Evolutionary conservation across 2,113 vertebrate species (phyloP).

Genomic region (Anhinga rufa): DNA sequence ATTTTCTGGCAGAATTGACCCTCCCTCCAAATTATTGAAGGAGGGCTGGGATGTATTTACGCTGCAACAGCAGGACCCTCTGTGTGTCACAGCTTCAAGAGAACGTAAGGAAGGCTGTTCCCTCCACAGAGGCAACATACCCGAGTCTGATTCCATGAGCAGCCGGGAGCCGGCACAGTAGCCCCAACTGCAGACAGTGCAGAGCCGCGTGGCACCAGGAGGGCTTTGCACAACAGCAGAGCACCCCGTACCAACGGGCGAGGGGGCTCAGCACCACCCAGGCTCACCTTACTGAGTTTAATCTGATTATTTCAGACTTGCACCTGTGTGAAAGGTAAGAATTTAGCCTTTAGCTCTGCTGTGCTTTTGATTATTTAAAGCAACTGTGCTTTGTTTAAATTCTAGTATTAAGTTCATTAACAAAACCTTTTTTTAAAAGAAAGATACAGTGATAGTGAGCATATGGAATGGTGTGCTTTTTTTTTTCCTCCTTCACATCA

Average conservation of each 20-base stretch:
- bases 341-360: background rate
- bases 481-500: background rate
- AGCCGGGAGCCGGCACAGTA: background rate
- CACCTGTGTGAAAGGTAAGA: background rate
- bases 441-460: background rate
- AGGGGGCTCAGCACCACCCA: background rate
- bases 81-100: too few relatives aligned
- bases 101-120: background rate
- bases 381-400: background rate
- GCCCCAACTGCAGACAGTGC: background rate
- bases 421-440: background rate
- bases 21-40: background rate
- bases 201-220: background rate
- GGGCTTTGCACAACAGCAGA: too few relatives aligned
- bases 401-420: background rate
- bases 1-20: background rate
- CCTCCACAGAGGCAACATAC: background rate
- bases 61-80: background rate
- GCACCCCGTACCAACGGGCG: accelerated
- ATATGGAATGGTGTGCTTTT: too few relatives aligned
- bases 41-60: background rate
- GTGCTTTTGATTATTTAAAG: background rate
- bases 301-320: background rate
- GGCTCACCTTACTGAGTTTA: too few relatives aligned
- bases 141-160: accelerated